Evolutionary conservation across 1,140 invertebrate species (phyloP), one percentile per base, ranked within the genome.

Genomic region (Hypothenemus hampei): DNA sequence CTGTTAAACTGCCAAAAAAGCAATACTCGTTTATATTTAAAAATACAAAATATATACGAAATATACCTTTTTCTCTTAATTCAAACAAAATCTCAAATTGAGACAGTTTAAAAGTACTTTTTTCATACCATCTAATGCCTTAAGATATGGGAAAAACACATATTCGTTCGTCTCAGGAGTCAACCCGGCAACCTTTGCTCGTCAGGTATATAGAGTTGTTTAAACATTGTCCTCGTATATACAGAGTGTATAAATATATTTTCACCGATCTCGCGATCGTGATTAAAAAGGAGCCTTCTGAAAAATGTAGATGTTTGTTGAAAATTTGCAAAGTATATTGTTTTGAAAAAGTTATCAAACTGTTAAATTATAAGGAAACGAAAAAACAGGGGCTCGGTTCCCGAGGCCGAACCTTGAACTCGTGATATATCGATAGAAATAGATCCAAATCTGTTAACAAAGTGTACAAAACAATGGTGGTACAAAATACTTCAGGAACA

Each of bases 401-500:
- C n/a, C n/a, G n/a, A n/a, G n/a, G n/a, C n/a, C n/a, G n/a, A n/a
- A n/a, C n/a, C n/a, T n/a, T n/a, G n/a, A n/a, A n/a, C n/a, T n/a
- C n/a, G n/a, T 8, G n/a, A n/a, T n/a, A n/a, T n/a, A n/a, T n/a
- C n/a, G n/a, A 31, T 46, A 48, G 45, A 48, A 39, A 49, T 54
- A 52, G 50, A 45, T 40, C 51, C n/a, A n/a, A n/a, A 53, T 31
- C 39, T 56, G 31, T 40, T 18, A 26, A 35, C 39, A 40, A 61
- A 63, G 60, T 52, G 65, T 68, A 68, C 65, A 68, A 68, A 65
- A 57, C 49, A 61, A 65, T 57, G 55, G 64, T 62, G 64, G 65
- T 67, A 67, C 65, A 69, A 67, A 68, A 45, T 45, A 43, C 59
- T 69, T 69, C 65, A 67, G 65, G 67, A 67, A n/a, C n/a, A n/a